phyloP scores from a whole-genome alignment of 2,113 vertebrate genomes.

The Fulica atra region DNA sequence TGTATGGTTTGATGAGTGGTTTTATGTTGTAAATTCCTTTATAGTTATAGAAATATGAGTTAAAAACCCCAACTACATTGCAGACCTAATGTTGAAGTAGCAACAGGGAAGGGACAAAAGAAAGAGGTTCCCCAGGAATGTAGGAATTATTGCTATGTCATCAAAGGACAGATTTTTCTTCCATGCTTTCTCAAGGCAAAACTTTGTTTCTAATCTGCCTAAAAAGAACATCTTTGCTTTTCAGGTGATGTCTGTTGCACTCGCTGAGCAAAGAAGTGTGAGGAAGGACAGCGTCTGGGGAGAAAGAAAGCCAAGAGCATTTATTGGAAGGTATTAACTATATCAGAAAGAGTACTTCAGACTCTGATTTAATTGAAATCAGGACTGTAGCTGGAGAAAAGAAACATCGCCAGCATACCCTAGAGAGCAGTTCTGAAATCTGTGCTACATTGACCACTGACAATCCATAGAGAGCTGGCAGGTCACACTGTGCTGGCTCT shows the following conservation, averaged over 20 bases:
- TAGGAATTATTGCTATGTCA: background rate
- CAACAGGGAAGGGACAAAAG: background rate
- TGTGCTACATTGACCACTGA: slow-evolving; percentile 51
- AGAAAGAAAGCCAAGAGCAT: slow-evolving; percentile 28
- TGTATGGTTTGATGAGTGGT: background rate
- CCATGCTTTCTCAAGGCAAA: background rate
- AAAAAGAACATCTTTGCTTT: background rate
- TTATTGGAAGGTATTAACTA: slow-evolving; percentile 42
- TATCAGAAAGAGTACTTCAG: slow-evolving; percentile 56
- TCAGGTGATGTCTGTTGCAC: background rate
- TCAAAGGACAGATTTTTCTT: background rate
- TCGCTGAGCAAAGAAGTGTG: background rate
- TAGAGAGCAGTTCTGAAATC: slow-evolving; percentile 48
- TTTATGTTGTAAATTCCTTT: slow-evolving; percentile 29
- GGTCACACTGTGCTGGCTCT: slow-evolving; percentile 54
- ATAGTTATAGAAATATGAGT: background rate
- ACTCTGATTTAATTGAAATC: slow-evolving; percentile 55
- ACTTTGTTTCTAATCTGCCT: background rate
- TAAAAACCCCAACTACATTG: background rate
- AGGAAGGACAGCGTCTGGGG: background rate
- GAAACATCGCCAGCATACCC: background rate
- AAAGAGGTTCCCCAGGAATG: background rate
- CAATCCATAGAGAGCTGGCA: slow-evolving; percentile 56
- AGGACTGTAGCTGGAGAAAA: slow-evolving; percentile 43
- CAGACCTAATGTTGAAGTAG: background rate